Conservation (phyloP, 1,140 invertebrate species). For the Oncopeltus fasciatus region DNA sequence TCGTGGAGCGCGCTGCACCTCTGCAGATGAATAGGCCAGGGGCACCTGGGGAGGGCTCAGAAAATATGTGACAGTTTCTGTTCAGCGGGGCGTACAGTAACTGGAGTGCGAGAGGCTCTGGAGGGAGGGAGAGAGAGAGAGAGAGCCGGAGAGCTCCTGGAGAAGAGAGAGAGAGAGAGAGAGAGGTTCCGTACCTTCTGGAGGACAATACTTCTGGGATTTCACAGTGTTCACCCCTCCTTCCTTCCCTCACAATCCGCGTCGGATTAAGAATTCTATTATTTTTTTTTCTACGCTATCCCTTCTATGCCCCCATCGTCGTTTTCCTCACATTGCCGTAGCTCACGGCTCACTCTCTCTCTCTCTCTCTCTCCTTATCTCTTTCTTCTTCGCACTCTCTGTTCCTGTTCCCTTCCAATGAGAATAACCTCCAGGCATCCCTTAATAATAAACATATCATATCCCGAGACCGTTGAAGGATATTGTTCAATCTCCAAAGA, state of each 20-base stretch:
- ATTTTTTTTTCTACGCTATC: constrained; percentile 11
- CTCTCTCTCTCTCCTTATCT: too few relatives aligned
- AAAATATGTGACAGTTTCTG: constrained; percentile 17
- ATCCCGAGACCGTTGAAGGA: too few relatives aligned
- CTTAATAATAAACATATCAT: too few relatives aligned
- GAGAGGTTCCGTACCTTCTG: too few relatives aligned
- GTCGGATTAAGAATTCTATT: constrained; percentile 11
- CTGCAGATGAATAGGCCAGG: constrained; percentile 24
- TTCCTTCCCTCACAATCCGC: constrained; percentile 2
- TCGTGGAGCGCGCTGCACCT: constrained; percentile 25
- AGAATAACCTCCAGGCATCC: too few relatives aligned
- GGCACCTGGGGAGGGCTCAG: not conserved
- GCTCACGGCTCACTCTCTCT: too few relatives aligned
- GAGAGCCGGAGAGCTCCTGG: not conserved
- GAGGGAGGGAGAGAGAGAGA: not conserved
- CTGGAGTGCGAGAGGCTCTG: not conserved
- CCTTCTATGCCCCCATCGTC: constrained; percentile 9
- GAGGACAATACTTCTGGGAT: not conserved
- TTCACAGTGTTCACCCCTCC: not conserved
- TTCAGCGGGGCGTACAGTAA: not conserved
- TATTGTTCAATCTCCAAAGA: too few relatives aligned
- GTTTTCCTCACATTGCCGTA: too few relatives aligned
- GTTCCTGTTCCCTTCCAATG: too few relatives aligned
- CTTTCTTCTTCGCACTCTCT: not conserved
- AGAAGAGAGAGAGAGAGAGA: not conserved